phyloP scores from a whole-genome alignment of 2,888 invertebrate species.

The Phalera bucephala region DNA sequence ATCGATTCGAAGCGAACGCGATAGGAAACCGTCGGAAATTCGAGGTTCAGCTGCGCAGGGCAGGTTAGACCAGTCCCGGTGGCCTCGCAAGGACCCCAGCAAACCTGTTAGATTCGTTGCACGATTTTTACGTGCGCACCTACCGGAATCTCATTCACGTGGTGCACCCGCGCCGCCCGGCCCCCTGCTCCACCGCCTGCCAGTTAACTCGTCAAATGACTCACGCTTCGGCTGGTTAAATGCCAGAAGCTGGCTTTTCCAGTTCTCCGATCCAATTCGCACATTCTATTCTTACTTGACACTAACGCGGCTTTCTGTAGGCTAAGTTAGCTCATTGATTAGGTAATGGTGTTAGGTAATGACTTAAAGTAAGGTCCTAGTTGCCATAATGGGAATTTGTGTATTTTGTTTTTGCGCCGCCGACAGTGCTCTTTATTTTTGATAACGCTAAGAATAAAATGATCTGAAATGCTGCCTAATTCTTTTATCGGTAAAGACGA shows the following conservation, averaged over 20 bases:
- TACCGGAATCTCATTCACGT: slow-evolving; percentile 82
- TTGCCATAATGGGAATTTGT: background rate
- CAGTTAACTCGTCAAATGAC: slow-evolving; percentile 81
- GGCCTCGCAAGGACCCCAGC: slow-evolving; percentile 82
- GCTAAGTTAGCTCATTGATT: slow-evolving; percentile 31
- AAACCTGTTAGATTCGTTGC: slow-evolving; percentile 84
- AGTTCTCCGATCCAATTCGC: slow-evolving; percentile 78
- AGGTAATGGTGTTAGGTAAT: slow-evolving; percentile 16
- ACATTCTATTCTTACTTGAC: slow-evolving; percentile 61
- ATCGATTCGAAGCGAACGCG: slow-evolving; percentile 60
- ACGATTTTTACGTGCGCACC: slow-evolving; percentile 83
- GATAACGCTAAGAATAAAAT: too few relatives aligned
- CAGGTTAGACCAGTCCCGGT: slow-evolving; percentile 83
- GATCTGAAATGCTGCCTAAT: too few relatives aligned
- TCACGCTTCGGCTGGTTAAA: slow-evolving; percentile 76
- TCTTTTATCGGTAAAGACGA: too few relatives aligned
- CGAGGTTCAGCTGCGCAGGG: slow-evolving; percentile 77
- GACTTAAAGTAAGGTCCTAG: slow-evolving; percentile 3
- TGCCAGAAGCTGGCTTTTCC: slow-evolving; percentile 80
- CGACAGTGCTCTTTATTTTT: too few relatives aligned
- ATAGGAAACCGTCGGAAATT: slow-evolving; percentile 78
- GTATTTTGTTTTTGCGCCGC: background rate
- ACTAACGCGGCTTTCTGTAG: slow-evolving; percentile 38
- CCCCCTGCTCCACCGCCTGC: slow-evolving; percentile 56
- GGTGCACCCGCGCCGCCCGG: slow-evolving; percentile 63